A percentile compares a stretch with the other conserved stretches of the same genome.
Conservation (phyloP, 2,888 invertebrate genomes). For the Onthophagus sagittarius region DNA sequence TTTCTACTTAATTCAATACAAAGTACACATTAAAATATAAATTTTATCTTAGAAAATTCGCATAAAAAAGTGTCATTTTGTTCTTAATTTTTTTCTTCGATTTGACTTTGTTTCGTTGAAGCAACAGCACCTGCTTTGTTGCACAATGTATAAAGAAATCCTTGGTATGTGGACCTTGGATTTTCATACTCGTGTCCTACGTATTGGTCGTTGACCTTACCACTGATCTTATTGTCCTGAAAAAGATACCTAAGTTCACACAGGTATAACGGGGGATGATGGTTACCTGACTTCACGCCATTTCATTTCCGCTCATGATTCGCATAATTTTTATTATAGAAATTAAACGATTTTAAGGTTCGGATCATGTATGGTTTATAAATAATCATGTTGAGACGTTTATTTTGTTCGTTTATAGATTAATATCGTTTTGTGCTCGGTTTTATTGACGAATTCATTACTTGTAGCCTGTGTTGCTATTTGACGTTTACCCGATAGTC, state of each 20-base stretch:
- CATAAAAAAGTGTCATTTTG: not conserved
- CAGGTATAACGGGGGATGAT: slow-evolving; percentile 4
- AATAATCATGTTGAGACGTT: not conserved
- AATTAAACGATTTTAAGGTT: no score
- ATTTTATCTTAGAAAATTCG: not conserved
- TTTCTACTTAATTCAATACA: no score
- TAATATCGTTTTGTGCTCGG: not conserved
- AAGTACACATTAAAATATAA: not conserved
- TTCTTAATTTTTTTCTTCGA: not conserved
- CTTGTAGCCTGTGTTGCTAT: not conserved
- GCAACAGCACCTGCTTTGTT: slow-evolving; percentile 6
- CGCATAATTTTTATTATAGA: no score
- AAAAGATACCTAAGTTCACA: slow-evolving; percentile 6
- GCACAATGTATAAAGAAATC: slow-evolving; percentile 31
- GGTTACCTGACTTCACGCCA: slow-evolving; percentile 3
- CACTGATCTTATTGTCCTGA: slow-evolving; percentile 20
- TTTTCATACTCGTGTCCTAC: slow-evolving; percentile 26
- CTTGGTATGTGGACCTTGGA: slow-evolving; percentile 44
- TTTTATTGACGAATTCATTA: not conserved
- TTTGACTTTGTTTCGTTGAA: slow-evolving; percentile 16
- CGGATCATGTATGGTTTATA: not conserved
- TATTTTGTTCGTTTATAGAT: not conserved
- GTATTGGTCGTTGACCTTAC: slow-evolving; percentile 31
- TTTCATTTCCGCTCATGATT: not conserved
- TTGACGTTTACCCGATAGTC: not conserved